Conservation (phyloP, 1,140 invertebrate species). For the Hyles vespertilio region DNA sequence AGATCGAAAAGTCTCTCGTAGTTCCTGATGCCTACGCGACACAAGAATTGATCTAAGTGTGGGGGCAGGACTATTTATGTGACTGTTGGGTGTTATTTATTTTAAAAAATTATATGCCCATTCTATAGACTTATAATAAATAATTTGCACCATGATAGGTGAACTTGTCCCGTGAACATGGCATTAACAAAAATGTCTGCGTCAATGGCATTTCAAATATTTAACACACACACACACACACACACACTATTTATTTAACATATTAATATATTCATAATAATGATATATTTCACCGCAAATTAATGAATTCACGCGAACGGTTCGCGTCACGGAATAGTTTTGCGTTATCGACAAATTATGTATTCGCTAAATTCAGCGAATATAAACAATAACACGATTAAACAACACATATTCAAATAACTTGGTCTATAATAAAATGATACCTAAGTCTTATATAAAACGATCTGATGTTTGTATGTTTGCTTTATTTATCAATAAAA, state of each 20-base stretch:
- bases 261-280: conserved; percentile 16
- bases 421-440: conserved; percentile 9
- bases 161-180: neutral
- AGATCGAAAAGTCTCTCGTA: too few relatives aligned
- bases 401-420: conserved; percentile 15
- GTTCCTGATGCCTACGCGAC: too few relatives aligned
- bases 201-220: conserved; percentile 22
- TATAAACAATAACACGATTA: conserved; percentile 27
- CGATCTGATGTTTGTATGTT: too few relatives aligned
- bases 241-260: conserved; percentile 7
- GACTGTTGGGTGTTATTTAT: too few relatives aligned
- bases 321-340: conserved; percentile 33
- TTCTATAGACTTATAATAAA: too few relatives aligned
- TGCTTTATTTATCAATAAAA: too few relatives aligned
- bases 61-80: too few relatives aligned
- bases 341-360: conserved; percentile 13
- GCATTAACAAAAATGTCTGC: too few relatives aligned
- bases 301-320: conserved; percentile 17
- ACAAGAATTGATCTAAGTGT: too few relatives aligned
- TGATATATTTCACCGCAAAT: conserved; percentile 11
- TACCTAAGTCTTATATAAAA: conserved; percentile 3
- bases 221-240: conserved; percentile 6
- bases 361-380: conserved; percentile 10
- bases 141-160: too few relatives aligned
- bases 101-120: too few relatives aligned